Conservation (phyloP, 2,797 vertebrate species). For the Dryobates pubescens region DNA sequence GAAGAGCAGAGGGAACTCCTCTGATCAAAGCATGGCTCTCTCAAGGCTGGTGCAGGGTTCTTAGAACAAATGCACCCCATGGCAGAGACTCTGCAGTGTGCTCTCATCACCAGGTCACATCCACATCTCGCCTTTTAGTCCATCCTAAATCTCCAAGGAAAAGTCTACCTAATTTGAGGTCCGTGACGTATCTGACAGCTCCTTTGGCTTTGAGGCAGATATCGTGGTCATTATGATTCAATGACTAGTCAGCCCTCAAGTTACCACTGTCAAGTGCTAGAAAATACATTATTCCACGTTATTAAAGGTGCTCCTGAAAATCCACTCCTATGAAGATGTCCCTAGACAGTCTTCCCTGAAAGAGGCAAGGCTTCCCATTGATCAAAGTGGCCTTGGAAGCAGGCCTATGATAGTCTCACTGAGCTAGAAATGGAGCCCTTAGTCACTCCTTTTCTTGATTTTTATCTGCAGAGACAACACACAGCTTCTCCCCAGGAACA, state of each 20-base stretch:
- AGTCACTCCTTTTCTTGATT: not conserved
- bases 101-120: not conserved
- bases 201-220: not conserved
- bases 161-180: not conserved
- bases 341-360: not conserved
- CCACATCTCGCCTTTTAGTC: not conserved
- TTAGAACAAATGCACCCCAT: fast-evolving
- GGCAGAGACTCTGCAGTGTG: not conserved
- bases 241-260: not conserved
- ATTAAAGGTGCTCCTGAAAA: not conserved
- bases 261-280: not conserved
- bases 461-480: not conserved
- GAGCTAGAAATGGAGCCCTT: not conserved
- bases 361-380: not conserved
- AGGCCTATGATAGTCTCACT: not conserved
- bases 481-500: not conserved
- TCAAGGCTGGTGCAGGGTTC: not conserved
- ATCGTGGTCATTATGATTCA: not conserved
- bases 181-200: not conserved
- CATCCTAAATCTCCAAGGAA: not conserved
- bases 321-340: not conserved
- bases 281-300: not conserved
- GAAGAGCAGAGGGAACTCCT: not conserved
- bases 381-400: not conserved
- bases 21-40: not conserved